Percentiles rank a stretch among this genome's conserved stretches.
These are phyloP conservation scores for Halictus quadricinctus DNA, from an alignment of 2,888 invertebrate genomes.

Conservation along the genomic window DNA sequence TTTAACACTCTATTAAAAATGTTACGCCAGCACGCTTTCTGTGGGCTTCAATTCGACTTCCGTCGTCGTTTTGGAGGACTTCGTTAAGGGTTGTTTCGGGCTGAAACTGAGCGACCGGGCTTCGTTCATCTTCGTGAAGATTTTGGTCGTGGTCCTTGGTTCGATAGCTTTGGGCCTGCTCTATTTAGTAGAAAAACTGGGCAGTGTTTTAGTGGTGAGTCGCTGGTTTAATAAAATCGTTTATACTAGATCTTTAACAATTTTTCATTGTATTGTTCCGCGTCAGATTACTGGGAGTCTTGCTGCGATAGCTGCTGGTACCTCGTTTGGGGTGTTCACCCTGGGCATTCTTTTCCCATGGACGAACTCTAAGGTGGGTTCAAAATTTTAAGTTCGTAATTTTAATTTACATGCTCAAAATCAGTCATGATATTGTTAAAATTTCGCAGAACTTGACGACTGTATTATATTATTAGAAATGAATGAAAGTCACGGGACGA, in stretches of 20 bases:
- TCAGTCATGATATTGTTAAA: too few relatives aligned
- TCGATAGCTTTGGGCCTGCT: conserved; percentile 86
- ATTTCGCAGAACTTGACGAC: too few relatives aligned
- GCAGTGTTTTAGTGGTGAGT: conserved; percentile 90
- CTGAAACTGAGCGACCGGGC: conserved; percentile 85
- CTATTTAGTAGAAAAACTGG: conserved; percentile 89
- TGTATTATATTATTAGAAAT: not conserved
- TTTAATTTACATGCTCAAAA: too few relatives aligned
- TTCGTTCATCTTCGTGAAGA: conserved; percentile 87
- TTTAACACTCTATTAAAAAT: not conserved
- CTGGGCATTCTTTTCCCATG: conserved; percentile 92
- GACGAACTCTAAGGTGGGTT: conserved; percentile 87
- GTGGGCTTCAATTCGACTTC: conserved; percentile 95
- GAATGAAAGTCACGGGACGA: not conserved
- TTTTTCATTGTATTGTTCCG: not conserved
- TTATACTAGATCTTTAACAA: not conserved
- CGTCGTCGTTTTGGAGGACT: conserved; percentile 92
- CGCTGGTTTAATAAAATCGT: not conserved
- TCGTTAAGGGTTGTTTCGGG: conserved; percentile 88
- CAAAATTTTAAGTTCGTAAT: not conserved
- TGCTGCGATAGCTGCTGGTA: conserved; percentile 92
- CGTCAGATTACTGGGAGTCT: conserved; percentile 87
- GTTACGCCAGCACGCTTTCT: conserved; percentile 89
- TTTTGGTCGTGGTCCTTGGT: conserved; percentile 86
- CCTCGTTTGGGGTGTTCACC: conserved; percentile 92